Evolutionary conservation across 2,888 invertebrate species (phyloP), one percentile per base, ranked within the genome.

Genomic region (Seira ritae): DNA sequence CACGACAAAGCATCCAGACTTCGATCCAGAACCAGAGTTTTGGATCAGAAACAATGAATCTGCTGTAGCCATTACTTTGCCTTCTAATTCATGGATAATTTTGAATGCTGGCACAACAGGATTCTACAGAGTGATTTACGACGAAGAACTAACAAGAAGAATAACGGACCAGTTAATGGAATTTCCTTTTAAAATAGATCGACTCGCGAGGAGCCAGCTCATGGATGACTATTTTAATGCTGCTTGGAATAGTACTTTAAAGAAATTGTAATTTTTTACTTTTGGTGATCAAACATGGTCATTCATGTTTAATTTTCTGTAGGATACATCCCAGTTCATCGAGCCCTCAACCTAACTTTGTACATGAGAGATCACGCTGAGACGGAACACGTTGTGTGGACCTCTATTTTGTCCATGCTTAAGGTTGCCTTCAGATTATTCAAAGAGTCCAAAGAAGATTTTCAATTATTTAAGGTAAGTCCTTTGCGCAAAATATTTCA

Each of bases 361-460:
- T 83, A 78, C 19, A 66, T 83, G 77, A 72, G 71, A 46, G n/a
- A 46, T 2, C 76, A 82, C 8, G 46, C 75, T 8, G 84, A 84
- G 31, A 77, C 77, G 0, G 85, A 83, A 23, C 72, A 75, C 15
- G 72, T 66, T n/a, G 85, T 85, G 0, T 85, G 85, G 85, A 80
- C 69, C 6, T 50, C 84, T 12, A n/a, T 74, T 4, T 65, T 84
- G 1, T 20, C 74, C 1, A 70, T 80, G 67, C 17, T 85, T 10
- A 67, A 72, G 24, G 69, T 65, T 12, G 37, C 77, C 0, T 67
- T 70, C 66, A 50, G 42, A 22, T 50, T 84, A 12, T 83, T 85
- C 19, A 69, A 65, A 15, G 77, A 77, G 15, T 23, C 62, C 0
- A 31, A 42, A 0, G 77, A 77, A 12, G 77, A 77, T 37, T 67